Evolutionary conservation across 2,113 vertebrate species (phyloP).

Genomic region (Vicugna pacos): DNA sequence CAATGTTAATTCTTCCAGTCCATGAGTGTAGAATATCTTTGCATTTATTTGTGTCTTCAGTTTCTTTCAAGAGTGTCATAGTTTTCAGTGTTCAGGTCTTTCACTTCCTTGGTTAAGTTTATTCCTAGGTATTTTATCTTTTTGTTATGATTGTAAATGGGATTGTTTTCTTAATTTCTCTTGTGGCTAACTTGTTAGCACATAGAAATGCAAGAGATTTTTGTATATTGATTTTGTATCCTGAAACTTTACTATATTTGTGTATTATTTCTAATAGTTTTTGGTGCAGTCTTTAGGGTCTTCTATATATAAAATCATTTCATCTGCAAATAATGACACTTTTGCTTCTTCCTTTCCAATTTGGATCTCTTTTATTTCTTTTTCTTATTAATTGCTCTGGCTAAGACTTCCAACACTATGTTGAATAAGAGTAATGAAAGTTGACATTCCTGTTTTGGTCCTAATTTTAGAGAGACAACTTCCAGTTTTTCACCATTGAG

Average conservation of each 20-base stretch:
- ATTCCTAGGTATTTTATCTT: not conserved
- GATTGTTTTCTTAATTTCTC: not conserved
- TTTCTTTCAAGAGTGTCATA: not conserved
- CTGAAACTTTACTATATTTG: not conserved
- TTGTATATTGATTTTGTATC: not conserved
- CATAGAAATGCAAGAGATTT: not conserved
- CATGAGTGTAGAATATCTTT: not conserved
- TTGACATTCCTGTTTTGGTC: not conserved
- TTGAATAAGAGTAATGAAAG: not conserved
- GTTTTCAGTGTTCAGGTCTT: not conserved
- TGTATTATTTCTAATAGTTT: not conserved
- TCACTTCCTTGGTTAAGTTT: not conserved
- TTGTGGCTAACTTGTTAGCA: not conserved
- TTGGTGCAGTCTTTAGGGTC: not conserved
- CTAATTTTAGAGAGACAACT: not conserved
- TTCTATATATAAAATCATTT: not conserved
- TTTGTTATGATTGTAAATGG: not conserved
- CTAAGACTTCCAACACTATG: not conserved
- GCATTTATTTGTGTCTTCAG: not conserved
- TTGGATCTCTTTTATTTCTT: not conserved
- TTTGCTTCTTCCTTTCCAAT: not conserved
- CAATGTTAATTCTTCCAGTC: not conserved
- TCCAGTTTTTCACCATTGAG: not conserved
- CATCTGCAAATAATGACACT: not conserved
- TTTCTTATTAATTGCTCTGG: not conserved